Evolutionary conservation across 1,140 invertebrate genomes (phyloP).

Genomic region (Schlechtendalia chinensis): DNA sequence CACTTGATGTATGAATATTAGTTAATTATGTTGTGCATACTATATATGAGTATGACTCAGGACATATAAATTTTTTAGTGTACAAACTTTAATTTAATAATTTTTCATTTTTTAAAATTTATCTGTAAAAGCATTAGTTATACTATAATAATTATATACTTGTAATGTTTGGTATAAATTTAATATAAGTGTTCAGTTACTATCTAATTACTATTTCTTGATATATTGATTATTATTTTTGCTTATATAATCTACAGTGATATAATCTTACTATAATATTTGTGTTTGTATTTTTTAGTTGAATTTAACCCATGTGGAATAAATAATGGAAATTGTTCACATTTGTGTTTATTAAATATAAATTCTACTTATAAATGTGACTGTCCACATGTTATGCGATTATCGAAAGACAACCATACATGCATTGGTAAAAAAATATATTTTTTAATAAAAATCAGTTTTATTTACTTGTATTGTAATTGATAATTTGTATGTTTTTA

Average conservation of each 20-base stretch:
- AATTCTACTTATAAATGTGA: constrained; percentile 66
- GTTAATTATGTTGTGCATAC: too few species aligned
- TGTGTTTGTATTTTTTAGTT: constrained; percentile 54
- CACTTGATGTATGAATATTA: too few species aligned
- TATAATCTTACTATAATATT: not conserved
- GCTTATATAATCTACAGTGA: too few species aligned
- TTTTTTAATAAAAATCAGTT: not conserved
- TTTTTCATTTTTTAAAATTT: not conserved
- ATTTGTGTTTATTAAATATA: constrained; percentile 65
- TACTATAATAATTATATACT: too few species aligned
- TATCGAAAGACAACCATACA: constrained; percentile 64
- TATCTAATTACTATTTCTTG: not conserved
- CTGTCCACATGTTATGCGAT: constrained; percentile 76
- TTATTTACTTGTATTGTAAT: constrained; percentile 9
- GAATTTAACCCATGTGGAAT: constrained; percentile 61
- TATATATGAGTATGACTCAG: too few species aligned
- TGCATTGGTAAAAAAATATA: constrained; percentile 63
- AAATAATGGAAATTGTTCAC: constrained; percentile 66
- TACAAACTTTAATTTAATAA: constrained; percentile 53
- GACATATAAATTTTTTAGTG: too few species aligned
- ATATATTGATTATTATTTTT: not conserved
- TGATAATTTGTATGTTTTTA: constrained; percentile 54
- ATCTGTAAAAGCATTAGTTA: not conserved
- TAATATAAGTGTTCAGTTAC: constrained; percentile 55
- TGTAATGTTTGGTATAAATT: constrained; percentile 49